Conservation (phyloP, 2,888 invertebrate species). For the Hirtodrosophila alboralis region DNA sequence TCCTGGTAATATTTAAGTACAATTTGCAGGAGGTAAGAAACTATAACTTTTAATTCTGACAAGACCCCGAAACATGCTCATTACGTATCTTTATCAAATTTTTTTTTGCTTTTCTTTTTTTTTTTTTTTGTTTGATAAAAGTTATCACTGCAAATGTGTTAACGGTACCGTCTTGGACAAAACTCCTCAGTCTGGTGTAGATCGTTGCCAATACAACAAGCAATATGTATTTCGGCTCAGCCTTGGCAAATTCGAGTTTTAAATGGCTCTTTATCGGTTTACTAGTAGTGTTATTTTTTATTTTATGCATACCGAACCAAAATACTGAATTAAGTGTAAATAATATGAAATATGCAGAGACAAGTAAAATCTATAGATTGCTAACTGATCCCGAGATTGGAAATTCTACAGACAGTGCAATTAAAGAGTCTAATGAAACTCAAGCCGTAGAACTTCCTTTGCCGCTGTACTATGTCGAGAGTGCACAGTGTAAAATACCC, state of each 20-base stretch:
- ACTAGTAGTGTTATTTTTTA: constrained; percentile 7
- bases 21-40: too few species aligned
- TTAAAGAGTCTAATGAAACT: background rate
- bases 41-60: background rate
- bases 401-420: background rate
- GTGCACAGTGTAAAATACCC: constrained; percentile 86
- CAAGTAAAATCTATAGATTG: background rate
- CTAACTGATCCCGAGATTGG: background rate
- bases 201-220: background rate
- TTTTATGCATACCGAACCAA: background rate
- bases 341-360: background rate
- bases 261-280: constrained; percentile 33
- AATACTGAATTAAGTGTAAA: background rate
- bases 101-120: too few species aligned
- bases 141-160: background rate
- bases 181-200: constrained; percentile 21
- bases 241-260: constrained; percentile 10
- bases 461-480: constrained; percentile 81
- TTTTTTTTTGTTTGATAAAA: constrained; percentile 2
- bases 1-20: too few species aligned
- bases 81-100: constrained; percentile 1
- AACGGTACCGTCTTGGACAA: background rate
- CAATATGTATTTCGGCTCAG: constrained; percentile 28
- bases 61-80: background rate
- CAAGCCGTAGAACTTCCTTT: background rate